Percentiles rank a stretch among this genome's conserved stretches.
These are phyloP conservation scores for Lycaon pictus DNA, from an alignment of 2,113 vertebrate species.

Conservation along the genomic window DNA sequence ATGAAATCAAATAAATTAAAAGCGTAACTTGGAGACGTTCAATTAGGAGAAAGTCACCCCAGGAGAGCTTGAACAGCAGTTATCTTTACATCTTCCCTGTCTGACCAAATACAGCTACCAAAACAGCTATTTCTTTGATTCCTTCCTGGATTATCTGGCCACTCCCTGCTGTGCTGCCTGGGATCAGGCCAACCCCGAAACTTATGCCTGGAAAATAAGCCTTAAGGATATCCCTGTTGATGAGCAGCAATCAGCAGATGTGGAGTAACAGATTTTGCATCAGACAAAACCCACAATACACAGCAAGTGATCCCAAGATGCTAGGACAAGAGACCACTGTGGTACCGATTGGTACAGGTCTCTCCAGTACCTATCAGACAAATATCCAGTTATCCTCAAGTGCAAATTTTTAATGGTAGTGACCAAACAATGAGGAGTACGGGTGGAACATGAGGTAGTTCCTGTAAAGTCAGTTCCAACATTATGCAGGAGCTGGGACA, in stretches of 20 bases:
- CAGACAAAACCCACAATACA: neutral
- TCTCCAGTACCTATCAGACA: neutral
- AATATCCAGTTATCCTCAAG: neutral
- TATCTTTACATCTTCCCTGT: neutral
- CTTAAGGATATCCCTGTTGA: neutral
- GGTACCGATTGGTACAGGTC: no score
- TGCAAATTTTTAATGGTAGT: neutral
- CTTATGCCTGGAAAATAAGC: neutral
- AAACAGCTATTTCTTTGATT: neutral
- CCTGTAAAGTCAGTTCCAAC: neutral
- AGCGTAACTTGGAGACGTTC: neutral
- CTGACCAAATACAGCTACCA: neutral
- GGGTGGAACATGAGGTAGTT: neutral
- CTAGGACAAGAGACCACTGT: neutral
- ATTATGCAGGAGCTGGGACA: accelerated
- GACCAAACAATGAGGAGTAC: neutral
- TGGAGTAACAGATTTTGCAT: neutral
- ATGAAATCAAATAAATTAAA: neutral
- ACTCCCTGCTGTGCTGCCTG: no score
- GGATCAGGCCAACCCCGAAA: neutral
- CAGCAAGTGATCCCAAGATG: neutral
- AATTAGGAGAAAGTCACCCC: neutral
- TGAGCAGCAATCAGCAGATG: neutral
- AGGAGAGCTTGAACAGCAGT: neutral
- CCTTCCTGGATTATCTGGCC: neutral